Evolutionary conservation across 1,140 invertebrate genomes (phyloP).

Genomic region (Pararge aegeria): DNA sequence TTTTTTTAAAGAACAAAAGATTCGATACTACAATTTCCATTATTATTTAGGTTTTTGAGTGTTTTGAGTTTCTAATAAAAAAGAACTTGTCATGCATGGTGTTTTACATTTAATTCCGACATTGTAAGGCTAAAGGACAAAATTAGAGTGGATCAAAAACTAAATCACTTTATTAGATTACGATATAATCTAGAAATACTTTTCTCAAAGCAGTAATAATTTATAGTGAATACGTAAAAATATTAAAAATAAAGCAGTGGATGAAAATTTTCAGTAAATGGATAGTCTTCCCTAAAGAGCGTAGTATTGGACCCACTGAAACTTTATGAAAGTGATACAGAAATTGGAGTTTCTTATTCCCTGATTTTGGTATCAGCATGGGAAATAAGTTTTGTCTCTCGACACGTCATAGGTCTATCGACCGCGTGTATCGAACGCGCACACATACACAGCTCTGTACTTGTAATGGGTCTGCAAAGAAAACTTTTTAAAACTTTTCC

Average conservation of each 20-base stretch:
- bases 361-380: constrained; percentile 20
- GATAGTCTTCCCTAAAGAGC: not conserved
- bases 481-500: constrained; percentile 81
- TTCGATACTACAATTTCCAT: too few species aligned
- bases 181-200: too few species aligned
- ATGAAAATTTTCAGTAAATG: not conserved
- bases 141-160: too few species aligned
- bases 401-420: constrained; percentile 56
- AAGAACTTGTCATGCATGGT: too few species aligned
- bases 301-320: not conserved
- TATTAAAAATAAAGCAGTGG: not conserved
- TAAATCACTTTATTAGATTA: too few species aligned
- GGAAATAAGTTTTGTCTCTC: constrained; percentile 31
- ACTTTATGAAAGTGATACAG: constrained; percentile 10
- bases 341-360: constrained; percentile 12
- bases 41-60: too few species aligned
- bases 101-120: too few species aligned
- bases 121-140: too few species aligned
- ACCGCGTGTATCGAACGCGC: constrained; percentile 65
- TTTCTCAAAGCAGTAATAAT: too few species aligned
- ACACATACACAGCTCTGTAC: constrained; percentile 64
- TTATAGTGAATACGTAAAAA: not conserved
- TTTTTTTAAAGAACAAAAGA: too few species aligned
- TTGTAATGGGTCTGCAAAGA: constrained; percentile 80
- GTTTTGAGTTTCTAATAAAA: too few species aligned